A percentile compares a stretch with the other conserved stretches of the same genome.
These are phyloP conservation scores for Lepus oiostolus DNA, from an alignment of 2,797 vertebrate genomes.

Conservation along the genomic window DNA sequence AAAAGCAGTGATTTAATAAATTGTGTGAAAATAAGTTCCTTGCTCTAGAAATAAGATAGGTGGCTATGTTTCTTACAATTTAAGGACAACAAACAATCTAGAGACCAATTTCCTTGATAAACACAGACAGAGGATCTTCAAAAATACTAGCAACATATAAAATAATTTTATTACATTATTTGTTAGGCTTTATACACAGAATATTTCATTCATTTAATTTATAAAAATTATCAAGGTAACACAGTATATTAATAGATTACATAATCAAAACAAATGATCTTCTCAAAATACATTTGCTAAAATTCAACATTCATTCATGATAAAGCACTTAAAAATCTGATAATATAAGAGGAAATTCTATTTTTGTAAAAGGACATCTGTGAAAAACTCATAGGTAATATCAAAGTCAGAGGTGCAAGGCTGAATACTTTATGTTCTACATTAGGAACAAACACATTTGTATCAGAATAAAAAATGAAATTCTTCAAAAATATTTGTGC, in stretches of 20 bases:
- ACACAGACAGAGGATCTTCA: background rate
- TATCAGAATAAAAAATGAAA: background rate
- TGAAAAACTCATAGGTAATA: background rate
- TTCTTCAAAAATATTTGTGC: background rate
- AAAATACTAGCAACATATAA: background rate
- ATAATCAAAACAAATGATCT: background rate
- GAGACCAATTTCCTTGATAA: conserved; percentile 14
- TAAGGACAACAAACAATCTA: background rate
- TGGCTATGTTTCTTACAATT: conserved; percentile 12
- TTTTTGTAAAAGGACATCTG: background rate
- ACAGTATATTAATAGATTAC: background rate
- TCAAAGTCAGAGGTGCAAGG: background rate
- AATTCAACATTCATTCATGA: background rate
- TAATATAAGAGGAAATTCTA: background rate
- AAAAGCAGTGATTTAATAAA: conserved; percentile 60
- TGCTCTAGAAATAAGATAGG: conserved; percentile 27
- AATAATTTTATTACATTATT: background rate
- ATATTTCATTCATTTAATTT: background rate
- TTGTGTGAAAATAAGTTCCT: conserved; percentile 52
- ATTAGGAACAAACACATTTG: background rate
- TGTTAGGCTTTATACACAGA: background rate
- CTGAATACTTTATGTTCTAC: background rate
- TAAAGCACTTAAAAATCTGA: background rate
- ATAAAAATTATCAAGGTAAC: background rate
- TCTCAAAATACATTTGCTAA: background rate